Evolutionary conservation across 1,140 invertebrate genomes (phyloP).

Genomic region (Microplitis mediator): DNA sequence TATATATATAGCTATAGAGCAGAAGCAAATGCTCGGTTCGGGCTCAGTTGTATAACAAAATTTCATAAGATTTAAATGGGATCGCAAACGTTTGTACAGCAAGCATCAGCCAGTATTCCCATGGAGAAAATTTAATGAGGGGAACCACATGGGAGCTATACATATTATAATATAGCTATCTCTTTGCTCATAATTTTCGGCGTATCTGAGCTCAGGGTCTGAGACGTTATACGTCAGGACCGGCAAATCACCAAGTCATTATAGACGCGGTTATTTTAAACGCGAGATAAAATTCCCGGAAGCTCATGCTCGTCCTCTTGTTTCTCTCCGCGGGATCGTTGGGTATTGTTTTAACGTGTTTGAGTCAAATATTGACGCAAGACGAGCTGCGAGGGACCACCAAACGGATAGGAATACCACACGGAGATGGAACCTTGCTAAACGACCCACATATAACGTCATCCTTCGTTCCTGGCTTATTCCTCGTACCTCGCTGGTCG

Average conservation of each 20-base stretch:
- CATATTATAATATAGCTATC: too few relatives aligned
- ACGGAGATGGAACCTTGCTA: slow-evolving; percentile 22
- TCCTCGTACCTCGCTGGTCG: not conserved
- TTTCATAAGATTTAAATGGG: not conserved
- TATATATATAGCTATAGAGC: too few relatives aligned
- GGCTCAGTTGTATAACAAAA: not conserved
- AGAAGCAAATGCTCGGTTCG: too few relatives aligned
- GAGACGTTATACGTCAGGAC: not conserved
- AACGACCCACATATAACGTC: slow-evolving; percentile 27
- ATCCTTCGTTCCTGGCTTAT: not conserved
- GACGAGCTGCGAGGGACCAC: slow-evolving; percentile 40
- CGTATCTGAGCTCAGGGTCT: not conserved
- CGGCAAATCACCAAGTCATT: slow-evolving; percentile 17
- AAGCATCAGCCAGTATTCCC: too few relatives aligned
- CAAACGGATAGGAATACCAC: not conserved
- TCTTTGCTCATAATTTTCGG: too few relatives aligned
- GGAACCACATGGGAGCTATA: too few relatives aligned
- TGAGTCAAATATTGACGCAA: slow-evolving; percentile 64
- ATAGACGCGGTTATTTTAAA: slow-evolving; percentile 45
- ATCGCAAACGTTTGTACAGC: not conserved
- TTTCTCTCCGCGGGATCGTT: slow-evolving; percentile 50
- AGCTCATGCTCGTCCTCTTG: slow-evolving; percentile 52
- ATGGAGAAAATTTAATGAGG: too few relatives aligned
- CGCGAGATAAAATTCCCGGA: slow-evolving; percentile 61
- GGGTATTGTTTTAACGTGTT: slow-evolving; percentile 64